Evolutionary conservation across 2,888 invertebrate genomes (phyloP), one percentile per base, ranked within the genome.

Genomic region (Ichneumoninae sp.): DNA sequence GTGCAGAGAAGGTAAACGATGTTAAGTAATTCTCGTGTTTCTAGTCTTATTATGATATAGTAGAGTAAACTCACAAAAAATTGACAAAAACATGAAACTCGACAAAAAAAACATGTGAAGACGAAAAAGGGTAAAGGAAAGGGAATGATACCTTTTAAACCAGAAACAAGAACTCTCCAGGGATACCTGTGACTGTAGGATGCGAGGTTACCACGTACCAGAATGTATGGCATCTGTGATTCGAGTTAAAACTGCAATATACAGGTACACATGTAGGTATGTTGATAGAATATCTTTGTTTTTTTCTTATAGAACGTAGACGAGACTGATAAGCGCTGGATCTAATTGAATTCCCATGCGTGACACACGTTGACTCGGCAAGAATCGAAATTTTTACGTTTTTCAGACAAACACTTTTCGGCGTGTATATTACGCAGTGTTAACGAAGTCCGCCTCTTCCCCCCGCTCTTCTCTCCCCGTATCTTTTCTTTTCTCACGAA

Each of bases 151-250:
- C 97, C 96, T 96, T 97, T 97, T 91, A 97, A 94, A 93, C 97
- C 97, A 91, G 97, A 97, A 90, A 97, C 97, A 93, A 97, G 95
- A 90, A 97, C 97, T 94, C 97, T 96, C 97, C 97, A 97, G 94
- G 97, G 97, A 95, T 97, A 96, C 94, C 96, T 96, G 94, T 97
- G 96, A 94, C 97, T 96, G 94, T 97, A 97, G 71, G 97, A 97
- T 94, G 97, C 97, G 93, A 97, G 95, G 95, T 97, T 97, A 94
- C 97, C 97, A 94, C 97, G 96, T 92, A 97, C 97, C 95, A 97
- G 95, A 95, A 97, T 97, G 96, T 97, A 97, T 95, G 97, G 97
- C 97, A 97, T 97, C 92, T 92, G 91, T 92, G 88, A 88, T 88
- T 88, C 86, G 84, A 82, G 65, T 87, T 84, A 86, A 82, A 88